A percentile compares a stretch with the other conserved stretches of the same genome.
Evolutionary conservation across 2,888 invertebrate genomes (phyloP).

Genomic region (Mystacides longicornis): DNA sequence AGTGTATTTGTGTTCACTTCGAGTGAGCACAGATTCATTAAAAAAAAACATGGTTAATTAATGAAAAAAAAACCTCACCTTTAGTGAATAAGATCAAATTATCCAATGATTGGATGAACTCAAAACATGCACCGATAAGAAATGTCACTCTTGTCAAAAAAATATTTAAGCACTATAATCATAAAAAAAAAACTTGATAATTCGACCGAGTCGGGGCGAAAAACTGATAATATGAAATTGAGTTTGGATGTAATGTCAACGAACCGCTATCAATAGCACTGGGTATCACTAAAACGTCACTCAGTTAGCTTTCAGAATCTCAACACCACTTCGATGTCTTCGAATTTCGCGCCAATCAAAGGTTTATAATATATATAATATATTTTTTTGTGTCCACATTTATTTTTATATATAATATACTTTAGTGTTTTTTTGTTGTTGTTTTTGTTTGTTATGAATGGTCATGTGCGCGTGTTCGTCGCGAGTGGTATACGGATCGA

Average conservation of each 20-base stretch:
- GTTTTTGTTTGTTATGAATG: neutral
- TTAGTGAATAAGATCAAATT: neutral
- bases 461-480: slow-evolving; percentile 11
- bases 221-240: neutral
- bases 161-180: neutral
- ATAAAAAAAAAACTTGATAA: neutral
- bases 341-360: neutral
- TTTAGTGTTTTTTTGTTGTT: neutral
- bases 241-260: neutral
- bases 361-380: neutral
- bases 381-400: no score
- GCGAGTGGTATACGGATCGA: slow-evolving; percentile 17
- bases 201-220: neutral
- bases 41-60: no score
- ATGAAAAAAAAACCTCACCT: neutral
- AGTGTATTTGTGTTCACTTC: no score
- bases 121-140: neutral
- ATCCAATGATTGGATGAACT: neutral
- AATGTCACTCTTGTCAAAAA: neutral
- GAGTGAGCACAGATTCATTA: no score
- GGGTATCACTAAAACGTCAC: neutral
- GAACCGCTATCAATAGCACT: neutral
- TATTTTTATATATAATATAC: neutral
- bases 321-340: neutral
- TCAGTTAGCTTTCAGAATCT: neutral